A percentile compares a stretch with the other conserved stretches of the same genome.
Evolutionary conservation across 2,888 invertebrate species (phyloP).

Genomic region (Geophilus truncorum): DNA sequence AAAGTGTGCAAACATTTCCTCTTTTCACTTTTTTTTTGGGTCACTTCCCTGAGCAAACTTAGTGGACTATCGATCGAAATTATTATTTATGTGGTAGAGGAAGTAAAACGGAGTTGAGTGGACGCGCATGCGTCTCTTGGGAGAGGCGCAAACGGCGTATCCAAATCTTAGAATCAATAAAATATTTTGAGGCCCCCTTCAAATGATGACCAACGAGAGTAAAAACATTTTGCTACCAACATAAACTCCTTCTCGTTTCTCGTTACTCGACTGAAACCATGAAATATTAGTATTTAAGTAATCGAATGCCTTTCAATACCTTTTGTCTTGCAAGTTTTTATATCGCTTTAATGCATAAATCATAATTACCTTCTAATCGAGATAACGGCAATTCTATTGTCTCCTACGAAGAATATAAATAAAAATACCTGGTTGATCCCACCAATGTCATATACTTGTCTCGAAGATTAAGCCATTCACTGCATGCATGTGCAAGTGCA

Average conservation of each 20-base stretch:
- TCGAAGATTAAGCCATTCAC: too few relatives aligned
- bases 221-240: background rate
- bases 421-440: too few relatives aligned
- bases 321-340: background rate
- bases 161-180: background rate
- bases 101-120: background rate
- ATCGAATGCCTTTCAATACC: background rate
- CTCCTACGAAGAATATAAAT: too few relatives aligned
- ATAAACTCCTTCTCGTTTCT: background rate
- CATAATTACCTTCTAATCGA: too few relatives aligned
- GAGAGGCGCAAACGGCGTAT: background rate
- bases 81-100: background rate
- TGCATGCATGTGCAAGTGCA: too few relatives aligned
- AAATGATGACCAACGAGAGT: background rate
- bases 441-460: too few relatives aligned
- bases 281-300: background rate
- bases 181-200: background rate
- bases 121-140: background rate
- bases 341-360: too few relatives aligned
- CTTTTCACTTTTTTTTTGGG: background rate
- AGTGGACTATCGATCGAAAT: background rate
- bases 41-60: background rate
- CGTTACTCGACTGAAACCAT: background rate
- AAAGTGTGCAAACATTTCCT: background rate
- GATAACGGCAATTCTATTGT: too few relatives aligned